Evolutionary conservation across 2,113 vertebrate genomes (phyloP).

Genomic region (Ornithorhynchus anatinus): DNA sequence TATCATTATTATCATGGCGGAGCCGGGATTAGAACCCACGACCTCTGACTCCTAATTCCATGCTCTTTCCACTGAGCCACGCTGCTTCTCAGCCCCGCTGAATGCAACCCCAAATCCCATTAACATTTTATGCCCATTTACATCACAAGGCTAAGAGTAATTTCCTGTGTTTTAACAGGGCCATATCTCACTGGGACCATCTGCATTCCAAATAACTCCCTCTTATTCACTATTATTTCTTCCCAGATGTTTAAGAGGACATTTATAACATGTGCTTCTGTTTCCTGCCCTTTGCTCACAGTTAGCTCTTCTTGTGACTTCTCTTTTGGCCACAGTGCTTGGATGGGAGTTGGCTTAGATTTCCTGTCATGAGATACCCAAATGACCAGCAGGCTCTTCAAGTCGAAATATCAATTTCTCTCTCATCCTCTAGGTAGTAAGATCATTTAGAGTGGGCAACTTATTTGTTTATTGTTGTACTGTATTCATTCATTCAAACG

Average conservation of each 20-base stretch:
- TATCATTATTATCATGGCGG: no score
- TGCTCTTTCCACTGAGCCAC: no score
- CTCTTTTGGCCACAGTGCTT: not conserved
- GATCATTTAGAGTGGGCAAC: no score
- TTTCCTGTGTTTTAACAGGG: not conserved
- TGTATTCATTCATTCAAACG: no score
- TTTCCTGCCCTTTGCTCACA: not conserved
- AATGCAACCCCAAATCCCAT: not conserved
- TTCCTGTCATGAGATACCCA: no score
- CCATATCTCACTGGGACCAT: not conserved
- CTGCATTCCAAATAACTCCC: not conserved
- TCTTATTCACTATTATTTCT: not conserved
- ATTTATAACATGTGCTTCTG: not conserved
- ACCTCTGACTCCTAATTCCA: no score
- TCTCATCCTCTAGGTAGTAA: no score
- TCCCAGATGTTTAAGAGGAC: not conserved
- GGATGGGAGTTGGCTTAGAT: not conserved
- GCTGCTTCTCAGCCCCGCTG: no score
- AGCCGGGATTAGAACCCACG: no score
- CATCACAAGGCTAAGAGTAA: not conserved
- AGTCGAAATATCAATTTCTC: no score
- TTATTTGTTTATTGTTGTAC: no score
- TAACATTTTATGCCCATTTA: not conserved
- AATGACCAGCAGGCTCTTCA: no score
- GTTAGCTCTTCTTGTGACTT: not conserved